Conservation (phyloP, 2,797 vertebrate species). For the Knipowitschia caucasica region DNA sequence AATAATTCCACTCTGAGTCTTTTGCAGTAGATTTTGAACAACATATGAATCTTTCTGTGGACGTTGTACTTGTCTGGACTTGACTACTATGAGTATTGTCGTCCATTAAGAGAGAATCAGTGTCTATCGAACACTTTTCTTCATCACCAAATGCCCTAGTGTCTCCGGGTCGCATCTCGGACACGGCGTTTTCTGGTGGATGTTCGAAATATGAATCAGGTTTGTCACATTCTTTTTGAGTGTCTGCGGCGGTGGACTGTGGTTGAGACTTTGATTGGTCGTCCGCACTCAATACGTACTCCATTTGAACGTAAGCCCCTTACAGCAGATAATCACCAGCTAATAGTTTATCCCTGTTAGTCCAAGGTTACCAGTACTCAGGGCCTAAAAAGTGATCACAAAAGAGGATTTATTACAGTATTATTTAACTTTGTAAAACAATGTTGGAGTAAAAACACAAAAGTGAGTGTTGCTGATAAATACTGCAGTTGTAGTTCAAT, state of each 20-base stretch:
- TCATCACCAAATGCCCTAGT: constrained; percentile 14
- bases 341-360: constrained; percentile 18
- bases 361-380: constrained; percentile 4
- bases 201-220: constrained; percentile 9
- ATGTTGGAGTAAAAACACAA: neutral
- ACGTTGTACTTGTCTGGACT: constrained; percentile 11
- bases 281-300: constrained; percentile 24
- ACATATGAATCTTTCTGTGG: constrained; percentile 17
- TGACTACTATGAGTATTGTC: neutral
- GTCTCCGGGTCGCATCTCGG: constrained; percentile 14
- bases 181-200: constrained; percentile 13
- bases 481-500: too few relatives aligned
- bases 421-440: neutral
- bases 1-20: constrained; percentile 17
- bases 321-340: constrained; percentile 7
- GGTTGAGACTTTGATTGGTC: constrained; percentile 13
- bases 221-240: constrained; percentile 20
- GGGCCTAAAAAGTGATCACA: constrained; percentile 37
- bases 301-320: constrained; percentile 36
- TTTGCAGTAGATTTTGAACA: constrained; percentile 15
- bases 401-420: neutral
- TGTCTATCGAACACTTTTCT: constrained; percentile 8
- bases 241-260: constrained; percentile 9
- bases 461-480: neutral
- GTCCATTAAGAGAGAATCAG: constrained; percentile 14